Evolutionary conservation across 2,797 vertebrate species (phyloP).

Genomic region (Esox lucius): DNA sequence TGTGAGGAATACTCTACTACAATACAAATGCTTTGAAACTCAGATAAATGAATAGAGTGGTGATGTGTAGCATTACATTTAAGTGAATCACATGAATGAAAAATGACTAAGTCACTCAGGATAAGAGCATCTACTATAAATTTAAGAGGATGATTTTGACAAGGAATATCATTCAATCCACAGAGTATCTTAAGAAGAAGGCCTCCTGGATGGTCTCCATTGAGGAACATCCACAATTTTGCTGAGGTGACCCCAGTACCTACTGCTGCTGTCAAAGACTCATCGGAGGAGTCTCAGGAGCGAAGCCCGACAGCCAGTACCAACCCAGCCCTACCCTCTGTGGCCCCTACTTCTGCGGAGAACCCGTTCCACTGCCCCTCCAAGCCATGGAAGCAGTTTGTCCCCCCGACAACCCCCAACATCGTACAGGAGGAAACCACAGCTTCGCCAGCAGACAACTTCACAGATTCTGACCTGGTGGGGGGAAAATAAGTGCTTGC

Average conservation of each 20-base stretch:
- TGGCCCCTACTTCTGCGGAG: neutral
- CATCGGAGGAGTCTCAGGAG: conserved; percentile 75
- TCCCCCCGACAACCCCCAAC: neutral
- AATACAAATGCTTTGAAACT: neutral
- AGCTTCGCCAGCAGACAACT: neutral
- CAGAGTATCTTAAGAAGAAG: conserved; percentile 25
- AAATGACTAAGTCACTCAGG: too few relatives aligned
- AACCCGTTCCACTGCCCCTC: conserved; percentile 62
- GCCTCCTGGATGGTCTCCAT: conserved; percentile 76
- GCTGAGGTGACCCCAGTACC: rapidly evolving
- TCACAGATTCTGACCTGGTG: conserved; percentile 57
- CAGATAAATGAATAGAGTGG: neutral
- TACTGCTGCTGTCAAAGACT: conserved; percentile 35
- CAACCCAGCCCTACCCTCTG: neutral
- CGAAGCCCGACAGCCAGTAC: conserved; percentile 25
- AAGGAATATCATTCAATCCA: neutral
- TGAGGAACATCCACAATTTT: conserved; percentile 46
- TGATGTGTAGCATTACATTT: neutral
- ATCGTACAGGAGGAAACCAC: neutral
- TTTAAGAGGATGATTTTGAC: neutral
- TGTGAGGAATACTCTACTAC: conserved; percentile 44
- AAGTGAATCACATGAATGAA: too few relatives aligned
- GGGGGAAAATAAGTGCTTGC: neutral
- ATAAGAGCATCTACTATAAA: too few relatives aligned
- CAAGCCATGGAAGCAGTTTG: conserved; percentile 74